Percentiles rank a stretch among this genome's conserved stretches.
These are phyloP conservation scores for Heliconius nattereri DNA, from an alignment of 1,140 invertebrate species.

Conservation along the genomic window DNA sequence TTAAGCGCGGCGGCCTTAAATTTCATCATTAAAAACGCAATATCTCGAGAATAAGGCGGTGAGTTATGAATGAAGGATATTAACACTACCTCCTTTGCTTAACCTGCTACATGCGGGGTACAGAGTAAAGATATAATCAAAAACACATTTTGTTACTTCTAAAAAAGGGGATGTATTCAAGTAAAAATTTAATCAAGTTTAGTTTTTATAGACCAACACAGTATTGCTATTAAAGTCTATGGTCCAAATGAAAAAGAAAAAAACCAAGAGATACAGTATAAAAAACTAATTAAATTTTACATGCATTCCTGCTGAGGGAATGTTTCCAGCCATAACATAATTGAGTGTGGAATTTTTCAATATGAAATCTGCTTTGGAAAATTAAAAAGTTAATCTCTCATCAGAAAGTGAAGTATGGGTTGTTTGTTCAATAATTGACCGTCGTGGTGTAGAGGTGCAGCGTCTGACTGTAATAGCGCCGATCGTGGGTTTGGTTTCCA, in stretches of 20 bases:
- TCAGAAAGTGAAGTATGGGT: not conserved
- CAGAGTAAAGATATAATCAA: not conserved
- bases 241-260: not conserved
- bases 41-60: no score
- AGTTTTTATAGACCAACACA: not conserved
- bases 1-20: no score
- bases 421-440: not conserved
- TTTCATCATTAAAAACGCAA: no score
- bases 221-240: conserved; percentile 1
- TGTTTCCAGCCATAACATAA: not conserved
- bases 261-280: not conserved
- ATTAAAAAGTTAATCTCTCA: conserved; percentile 5
- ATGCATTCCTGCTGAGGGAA: not conserved
- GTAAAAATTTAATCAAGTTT: not conserved
- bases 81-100: no score
- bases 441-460: no score
- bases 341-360: conserved; percentile 1
- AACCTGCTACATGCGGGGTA: no score
- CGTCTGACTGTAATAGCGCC: no score
- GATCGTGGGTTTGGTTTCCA: no score
- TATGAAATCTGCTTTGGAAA: conserved; percentile 13
- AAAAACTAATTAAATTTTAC: conserved; percentile 11
- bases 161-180: no score
- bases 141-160: not conserved
- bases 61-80: no score